Evolutionary conservation across 2,888 invertebrate genomes (phyloP), one percentile per base, ranked within the genome.

Genomic region (Aphrophora alni): DNA sequence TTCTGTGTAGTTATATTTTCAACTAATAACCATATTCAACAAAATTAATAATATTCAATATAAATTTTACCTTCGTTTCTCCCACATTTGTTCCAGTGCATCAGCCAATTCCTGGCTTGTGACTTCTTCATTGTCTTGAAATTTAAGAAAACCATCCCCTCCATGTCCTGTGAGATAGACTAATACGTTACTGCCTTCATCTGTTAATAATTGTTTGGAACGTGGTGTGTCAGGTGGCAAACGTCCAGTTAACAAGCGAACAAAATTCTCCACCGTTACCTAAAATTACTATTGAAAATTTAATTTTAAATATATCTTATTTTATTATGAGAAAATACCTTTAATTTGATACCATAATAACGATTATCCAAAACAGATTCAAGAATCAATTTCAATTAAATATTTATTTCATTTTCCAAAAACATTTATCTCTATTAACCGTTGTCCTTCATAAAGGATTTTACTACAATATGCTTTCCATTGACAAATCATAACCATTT

Each of bases 11-110:
- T n/a, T n/a, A n/a, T n/a, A n/a, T n/a, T n/a, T n/a, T n/a, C n/a
- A n/a, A n/a, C n/a, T n/a, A n/a, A n/a, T n/a, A n/a, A n/a, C n/a
- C n/a, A n/a, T n/a, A n/a, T n/a, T n/a, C n/a, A n/a, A n/a, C n/a
- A n/a, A n/a, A n/a, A n/a, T n/a, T n/a, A n/a, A n/a, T n/a, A n/a
- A n/a, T n/a, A n/a, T n/a, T n/a, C n/a, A n/a, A n/a, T n/a, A n/a
- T n/a, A n/a, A n/a, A n/a, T 33, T 7, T 21, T n/a, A 96, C 95
- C 98, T 93, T 88, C 95, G 93, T 87, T 99, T 99, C 87, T 99
- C 98, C 97, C 98, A 98, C 99, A 99, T 99, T 89, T 99, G 99
- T 87, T 99, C 98, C 78, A 99, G 92, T 24, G 99, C 99, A 92
- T 99, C 99, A 24, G 98, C 99, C 86, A 99, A 89, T 88, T 99